Base-by-base conservation (phyloP, 2,888 invertebrate species). In the Xestia rhomboidea region DNA sequence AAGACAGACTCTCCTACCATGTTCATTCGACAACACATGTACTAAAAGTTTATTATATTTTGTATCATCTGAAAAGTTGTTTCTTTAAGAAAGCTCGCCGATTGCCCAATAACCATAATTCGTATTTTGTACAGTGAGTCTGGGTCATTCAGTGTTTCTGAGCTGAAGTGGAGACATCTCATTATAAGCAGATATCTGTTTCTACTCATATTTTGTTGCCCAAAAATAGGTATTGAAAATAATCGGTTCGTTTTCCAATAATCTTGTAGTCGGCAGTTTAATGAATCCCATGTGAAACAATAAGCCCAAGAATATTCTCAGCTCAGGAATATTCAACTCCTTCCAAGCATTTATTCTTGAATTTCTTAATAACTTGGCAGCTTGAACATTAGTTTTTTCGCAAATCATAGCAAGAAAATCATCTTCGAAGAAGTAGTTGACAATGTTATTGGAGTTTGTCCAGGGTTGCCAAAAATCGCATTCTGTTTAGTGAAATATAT, bases 131-230 rank as follows among this genome's bases (percentile, higher is more conserved):
- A 46, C 46, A 46, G 46, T 46, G 46, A 18, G 46, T 46, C 46
- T 46, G 46, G 13, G 30, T 62, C 62, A 34, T 21, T 4, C 34
- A 34, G 34, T 34, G 34, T 2, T 10, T 62, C 62, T 62, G 62
- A 62, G 11, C 34, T 62, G 34, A 62, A 62, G 62, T 62, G 34
- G 30, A 62, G 34, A 62, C 62, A 34, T 62, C 62, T 62, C 34
- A 62, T 62, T 34, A 62, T 62, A 62, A 62, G 62, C 18, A 62
- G 34, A 62, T 34, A 62, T 62, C 62, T 62, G 62, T 62, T 62
- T 62, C 62, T 34, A 34, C 62, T 62, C 62, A 62, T 62, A 34
- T 54, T 4, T 62, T 62, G 62, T 62, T 62, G 62, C 34, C 62
- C 62, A 62, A 34, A 62, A 34, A 62, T 34, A 21, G 34, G 62